Evolutionary conservation across 2,113 vertebrate genomes (phyloP), one percentile per base, ranked within the genome.

Genomic region (Addax nasomaculatus): DNA sequence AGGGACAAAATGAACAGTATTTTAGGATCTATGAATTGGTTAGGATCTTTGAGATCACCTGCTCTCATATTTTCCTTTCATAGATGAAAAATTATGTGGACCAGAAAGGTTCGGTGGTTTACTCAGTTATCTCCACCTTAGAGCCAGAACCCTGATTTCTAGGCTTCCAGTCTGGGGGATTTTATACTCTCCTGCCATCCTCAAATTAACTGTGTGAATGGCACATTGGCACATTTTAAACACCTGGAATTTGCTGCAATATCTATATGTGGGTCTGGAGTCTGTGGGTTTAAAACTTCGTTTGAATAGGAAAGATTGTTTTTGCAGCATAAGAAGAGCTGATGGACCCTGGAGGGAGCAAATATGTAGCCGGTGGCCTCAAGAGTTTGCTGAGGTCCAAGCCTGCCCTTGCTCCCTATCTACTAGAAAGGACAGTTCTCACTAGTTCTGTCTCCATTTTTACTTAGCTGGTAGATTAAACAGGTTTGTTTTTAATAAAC

Each of bases 331-430:
- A 13, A 43, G 36, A 64, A 17, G 14, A 27, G n/a, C 7, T 13
- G 36, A 10, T 16, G 8, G 73, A 12, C 3, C 1, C 1, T 23
- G 21, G 76, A 91, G 51, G 30, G 21, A 39, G 8, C 81, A 43
- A n/a, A 51, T 5, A 7, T 10, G 6, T 0, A 14, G 49, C 23
- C 10, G 1, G 36, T 25, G 33, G 14, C 36, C 27, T 39, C 21
- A 33, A 33, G 27, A 10, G 15, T 79, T 62, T 16, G 14, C 47
- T 78, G 15, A 81, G 2, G 11, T 29, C 60, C n/a, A 23, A 9
- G 12, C 13, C 85, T 27, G 55, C 23, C 2, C n/a, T 33, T 25
- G 14, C 10, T 36, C 10, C 89, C 39, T n/a, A 0, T 3, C 33
- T 39, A 1, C 9, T 5, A 10, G 39, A 19, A 85, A 80, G 60